Conservation (phyloP, 2,888 invertebrate species). For the Meteorus cinctellus region DNA sequence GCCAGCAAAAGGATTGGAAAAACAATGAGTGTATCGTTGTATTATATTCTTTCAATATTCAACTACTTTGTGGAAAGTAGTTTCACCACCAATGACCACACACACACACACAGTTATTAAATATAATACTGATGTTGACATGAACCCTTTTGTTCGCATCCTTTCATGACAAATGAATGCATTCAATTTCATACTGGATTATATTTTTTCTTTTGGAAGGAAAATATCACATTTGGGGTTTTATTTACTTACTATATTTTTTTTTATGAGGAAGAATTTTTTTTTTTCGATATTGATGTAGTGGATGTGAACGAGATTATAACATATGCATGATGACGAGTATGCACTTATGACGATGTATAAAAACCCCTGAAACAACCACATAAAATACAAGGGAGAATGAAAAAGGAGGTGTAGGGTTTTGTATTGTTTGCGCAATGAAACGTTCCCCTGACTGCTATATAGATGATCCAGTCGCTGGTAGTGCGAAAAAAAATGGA, state of each 20-base stretch:
- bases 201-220: neutral
- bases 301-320: neutral
- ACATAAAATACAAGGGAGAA: slow-evolving; percentile 14
- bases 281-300: neutral
- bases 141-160: slow-evolving; percentile 3
- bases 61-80: slow-evolving; percentile 28
- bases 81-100: neutral
- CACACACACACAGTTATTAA: neutral
- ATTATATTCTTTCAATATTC: slow-evolving; percentile 18
- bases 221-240: neutral
- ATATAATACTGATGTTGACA: too few relatives aligned
- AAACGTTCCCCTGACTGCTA: slow-evolving; percentile 10
- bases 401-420: neutral
- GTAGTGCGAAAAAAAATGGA: slow-evolving; percentile 24
- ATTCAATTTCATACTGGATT: neutral
- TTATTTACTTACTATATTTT: neutral
- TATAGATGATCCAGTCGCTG: neutral
- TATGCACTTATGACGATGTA: neutral
- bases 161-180: slow-evolving; percentile 3
- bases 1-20: slow-evolving; percentile 59
- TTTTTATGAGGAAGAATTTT: neutral
- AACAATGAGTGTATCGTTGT: slow-evolving; percentile 34
- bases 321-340: neutral
- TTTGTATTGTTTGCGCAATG: neutral
- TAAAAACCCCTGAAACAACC: slow-evolving; percentile 42